Evolutionary conservation across 2,113 vertebrate genomes (phyloP).

Genomic region (Cranoglanis bouderius): DNA sequence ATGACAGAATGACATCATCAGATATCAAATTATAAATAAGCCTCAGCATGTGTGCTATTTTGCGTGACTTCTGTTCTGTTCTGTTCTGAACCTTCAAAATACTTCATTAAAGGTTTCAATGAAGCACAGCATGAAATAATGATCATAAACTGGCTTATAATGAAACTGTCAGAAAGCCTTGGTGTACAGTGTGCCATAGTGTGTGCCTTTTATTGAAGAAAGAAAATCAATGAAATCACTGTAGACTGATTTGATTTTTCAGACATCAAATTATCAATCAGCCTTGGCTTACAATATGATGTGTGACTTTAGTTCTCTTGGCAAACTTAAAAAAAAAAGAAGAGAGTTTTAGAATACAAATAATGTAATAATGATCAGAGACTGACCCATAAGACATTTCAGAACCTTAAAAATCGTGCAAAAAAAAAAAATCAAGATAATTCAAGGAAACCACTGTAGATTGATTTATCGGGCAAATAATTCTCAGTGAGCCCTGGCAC

Average conservation of each 20-base stretch:
- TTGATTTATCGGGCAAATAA: neutral
- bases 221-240: neutral
- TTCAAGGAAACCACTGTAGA: neutral
- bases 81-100: neutral
- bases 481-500: neutral
- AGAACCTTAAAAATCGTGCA: neutral
- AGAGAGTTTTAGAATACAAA: neutral
- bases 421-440: neutral
- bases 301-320: neutral
- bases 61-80: neutral
- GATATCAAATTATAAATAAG: neutral
- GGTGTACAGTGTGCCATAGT: neutral
- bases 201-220: neutral
- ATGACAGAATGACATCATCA: neutral
- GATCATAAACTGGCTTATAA: neutral
- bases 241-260: neutral
- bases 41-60: neutral
- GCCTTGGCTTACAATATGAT: neutral
- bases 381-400: neutral
- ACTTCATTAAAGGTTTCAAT: neutral
- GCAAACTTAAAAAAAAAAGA: neutral
- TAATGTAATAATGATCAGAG: neutral
- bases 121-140: constrained; percentile 16
- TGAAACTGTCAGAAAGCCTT: neutral
- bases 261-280: neutral